Percentiles rank a stretch among this genome's conserved stretches.
Conservation (phyloP, 2,113 vertebrate genomes). For the Rhinichthys klamathensis region DNA sequence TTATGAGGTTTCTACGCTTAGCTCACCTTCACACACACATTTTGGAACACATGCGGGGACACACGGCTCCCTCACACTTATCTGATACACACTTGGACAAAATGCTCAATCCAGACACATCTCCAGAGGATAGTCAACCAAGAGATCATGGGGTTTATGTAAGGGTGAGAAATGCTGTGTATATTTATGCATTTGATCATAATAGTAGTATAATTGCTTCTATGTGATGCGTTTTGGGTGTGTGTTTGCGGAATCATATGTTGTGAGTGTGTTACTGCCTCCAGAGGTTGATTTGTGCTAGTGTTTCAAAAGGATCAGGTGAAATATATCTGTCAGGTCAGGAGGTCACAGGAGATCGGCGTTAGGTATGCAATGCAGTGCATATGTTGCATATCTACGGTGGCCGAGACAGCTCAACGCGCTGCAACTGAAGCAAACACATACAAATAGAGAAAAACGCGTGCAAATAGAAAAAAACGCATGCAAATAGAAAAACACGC, state of each 20-base stretch:
- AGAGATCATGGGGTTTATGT: slow-evolving; percentile 31
- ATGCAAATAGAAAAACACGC: too few relatives aligned
- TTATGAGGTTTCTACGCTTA: background rate
- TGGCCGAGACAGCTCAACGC: too few relatives aligned
- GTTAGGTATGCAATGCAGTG: too few relatives aligned
- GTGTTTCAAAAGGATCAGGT: background rate
- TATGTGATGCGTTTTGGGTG: background rate
- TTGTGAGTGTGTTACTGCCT: background rate
- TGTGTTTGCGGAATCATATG: background rate
- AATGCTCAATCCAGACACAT: slow-evolving; percentile 25
- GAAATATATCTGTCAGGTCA: background rate
- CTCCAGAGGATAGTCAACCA: slow-evolving; percentile 37
- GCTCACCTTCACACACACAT: slow-evolving; percentile 15
- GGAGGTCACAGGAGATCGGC: background rate
- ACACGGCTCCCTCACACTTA: slow-evolving; percentile 1
- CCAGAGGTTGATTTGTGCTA: slow-evolving; percentile 7
- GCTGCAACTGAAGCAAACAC: too few relatives aligned
- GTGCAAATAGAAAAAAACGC: too few relatives aligned
- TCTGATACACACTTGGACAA: slow-evolving; percentile 6
- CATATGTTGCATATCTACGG: too few relatives aligned
- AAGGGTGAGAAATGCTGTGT: background rate
- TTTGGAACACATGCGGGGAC: background rate
- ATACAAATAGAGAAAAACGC: too few relatives aligned
- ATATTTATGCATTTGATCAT: background rate
- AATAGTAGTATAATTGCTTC: background rate